These are phyloP conservation scores for Parotia lawesii DNA, from an alignment of 2,113 vertebrate species.

Conservation along the genomic window DNA sequence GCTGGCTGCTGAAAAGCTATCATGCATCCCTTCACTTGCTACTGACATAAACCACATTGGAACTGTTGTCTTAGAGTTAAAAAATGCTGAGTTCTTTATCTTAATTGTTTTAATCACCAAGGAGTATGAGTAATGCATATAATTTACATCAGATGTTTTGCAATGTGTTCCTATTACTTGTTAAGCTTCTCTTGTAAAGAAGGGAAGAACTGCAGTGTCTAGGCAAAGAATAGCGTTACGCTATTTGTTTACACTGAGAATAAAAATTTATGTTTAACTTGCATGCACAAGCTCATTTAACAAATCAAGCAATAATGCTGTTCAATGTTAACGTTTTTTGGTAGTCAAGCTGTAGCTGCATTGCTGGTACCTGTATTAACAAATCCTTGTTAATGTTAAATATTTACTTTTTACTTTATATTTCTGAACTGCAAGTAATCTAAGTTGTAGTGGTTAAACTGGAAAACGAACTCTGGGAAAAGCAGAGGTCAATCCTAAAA, in stretches of 20 bases:
- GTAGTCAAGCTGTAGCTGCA: neutral
- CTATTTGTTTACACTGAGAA: neutral
- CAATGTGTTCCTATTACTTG: neutral
- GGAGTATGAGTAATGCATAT: neutral
- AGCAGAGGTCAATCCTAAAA: neutral
- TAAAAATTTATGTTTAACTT: neutral
- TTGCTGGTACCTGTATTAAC: neutral
- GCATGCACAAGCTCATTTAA: neutral
- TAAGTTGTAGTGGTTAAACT: neutral
- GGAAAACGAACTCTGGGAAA: neutral
- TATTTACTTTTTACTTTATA: neutral
- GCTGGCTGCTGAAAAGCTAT: neutral
- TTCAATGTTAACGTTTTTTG: neutral
- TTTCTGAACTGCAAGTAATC: neutral
- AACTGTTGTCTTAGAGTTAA: neutral
- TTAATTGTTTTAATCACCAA: neutral
- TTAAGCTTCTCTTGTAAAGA: neutral
- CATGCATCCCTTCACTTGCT: neutral
- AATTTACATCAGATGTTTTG: constrained; percentile 9
- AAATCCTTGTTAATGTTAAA: neutral
- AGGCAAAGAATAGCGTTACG: neutral
- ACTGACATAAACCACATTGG: neutral
- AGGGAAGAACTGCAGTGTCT: neutral
- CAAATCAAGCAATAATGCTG: neutral
- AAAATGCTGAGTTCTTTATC: neutral